A percentile compares a stretch with the other conserved stretches of the same genome.
phyloP scores from a whole-genome alignment of 1,140 invertebrate genomes.

The Drosophila subobscura region DNA sequence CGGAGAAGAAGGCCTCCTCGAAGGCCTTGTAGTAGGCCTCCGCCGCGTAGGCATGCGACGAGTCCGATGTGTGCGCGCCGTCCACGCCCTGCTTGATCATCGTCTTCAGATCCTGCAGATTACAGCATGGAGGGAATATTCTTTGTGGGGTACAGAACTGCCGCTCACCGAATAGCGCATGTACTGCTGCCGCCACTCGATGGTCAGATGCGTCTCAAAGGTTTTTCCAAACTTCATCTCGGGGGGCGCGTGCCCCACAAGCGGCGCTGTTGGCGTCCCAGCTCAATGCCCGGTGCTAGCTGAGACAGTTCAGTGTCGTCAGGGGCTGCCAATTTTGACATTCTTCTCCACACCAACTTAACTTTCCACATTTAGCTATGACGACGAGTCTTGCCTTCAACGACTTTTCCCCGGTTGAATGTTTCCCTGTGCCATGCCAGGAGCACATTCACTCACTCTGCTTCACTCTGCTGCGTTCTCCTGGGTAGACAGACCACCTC shows the following conservation, averaged over 20 bases:
- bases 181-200: constrained; percentile 78
- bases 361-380: too few species aligned
- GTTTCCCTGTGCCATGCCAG: too few species aligned
- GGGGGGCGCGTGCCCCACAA: constrained; percentile 25
- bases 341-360: constrained; percentile 43
- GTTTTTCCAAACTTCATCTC: constrained; percentile 76
- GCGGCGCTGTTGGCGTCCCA: constrained; percentile 29
- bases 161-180: constrained; percentile 70
- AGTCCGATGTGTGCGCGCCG: constrained; percentile 24
- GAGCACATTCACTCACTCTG: too few species aligned
- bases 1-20: constrained; percentile 96
- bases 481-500: constrained; percentile 8
- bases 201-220: constrained; percentile 70
- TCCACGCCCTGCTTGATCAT: constrained; percentile 59
- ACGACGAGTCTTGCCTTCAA: not conserved
- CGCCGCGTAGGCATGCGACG: not conserved
- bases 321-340: constrained; percentile 55
- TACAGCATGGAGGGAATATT: too few species aligned
- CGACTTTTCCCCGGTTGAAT: not conserved
- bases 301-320: constrained; percentile 20
- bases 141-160: not conserved
- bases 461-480: not conserved
- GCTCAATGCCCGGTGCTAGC: constrained; percentile 28
- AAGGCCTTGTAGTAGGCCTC: constrained; percentile 91
- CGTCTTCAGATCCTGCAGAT: constrained; percentile 58